Conservation (phyloP, 2,113 vertebrate species). For the Isurus oxyrinchus region DNA sequence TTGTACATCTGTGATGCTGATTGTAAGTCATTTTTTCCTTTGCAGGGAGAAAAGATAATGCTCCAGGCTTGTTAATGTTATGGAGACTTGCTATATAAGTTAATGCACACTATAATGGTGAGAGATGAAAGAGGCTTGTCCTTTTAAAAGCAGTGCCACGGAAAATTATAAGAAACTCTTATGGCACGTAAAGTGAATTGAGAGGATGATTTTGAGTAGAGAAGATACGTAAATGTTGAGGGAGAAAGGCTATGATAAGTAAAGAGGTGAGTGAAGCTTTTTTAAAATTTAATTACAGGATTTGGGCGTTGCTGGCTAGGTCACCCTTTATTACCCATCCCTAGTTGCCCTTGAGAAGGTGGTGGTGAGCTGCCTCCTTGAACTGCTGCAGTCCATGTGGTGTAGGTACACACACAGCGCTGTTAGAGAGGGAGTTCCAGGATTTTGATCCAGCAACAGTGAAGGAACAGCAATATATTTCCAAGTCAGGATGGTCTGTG, state of each 20-base stretch:
- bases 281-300: too few relatives aligned
- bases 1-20: background rate
- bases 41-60: background rate
- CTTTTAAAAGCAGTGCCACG: background rate
- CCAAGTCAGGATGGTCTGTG: too few relatives aligned
- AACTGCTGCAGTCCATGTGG: too few relatives aligned
- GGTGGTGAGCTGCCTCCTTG: too few relatives aligned
- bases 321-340: too few relatives aligned
- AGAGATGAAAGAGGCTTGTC: background rate
- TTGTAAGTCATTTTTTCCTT: background rate
- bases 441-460: too few relatives aligned
- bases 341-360: too few relatives aligned
- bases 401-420: too few relatives aligned
- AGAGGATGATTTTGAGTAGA: background rate
- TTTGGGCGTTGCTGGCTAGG: too few relatives aligned
- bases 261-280: background rate
- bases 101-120: background rate
- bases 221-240: background rate
- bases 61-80: background rate
- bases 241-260: background rate
- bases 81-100: background rate
- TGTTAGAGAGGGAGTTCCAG: too few relatives aligned
- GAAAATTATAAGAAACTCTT: background rate
- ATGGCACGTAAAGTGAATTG: background rate
- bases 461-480: too few relatives aligned